Evolutionary conservation across 2,113 vertebrate species (phyloP), one percentile per base, ranked within the genome.

Genomic region (Oreochromis tanganicae): DNA sequence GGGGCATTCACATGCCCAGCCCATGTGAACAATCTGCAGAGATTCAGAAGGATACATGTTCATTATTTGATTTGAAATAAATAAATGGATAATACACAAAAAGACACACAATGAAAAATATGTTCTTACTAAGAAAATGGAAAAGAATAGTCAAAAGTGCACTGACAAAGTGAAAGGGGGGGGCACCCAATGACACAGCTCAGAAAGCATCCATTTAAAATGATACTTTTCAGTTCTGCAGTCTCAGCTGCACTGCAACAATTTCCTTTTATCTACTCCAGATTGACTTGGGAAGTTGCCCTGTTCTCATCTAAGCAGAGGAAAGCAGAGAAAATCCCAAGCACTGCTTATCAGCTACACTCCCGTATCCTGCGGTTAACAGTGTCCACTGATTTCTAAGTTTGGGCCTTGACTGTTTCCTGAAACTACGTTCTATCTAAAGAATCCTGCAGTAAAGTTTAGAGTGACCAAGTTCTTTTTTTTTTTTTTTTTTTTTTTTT

Each of bases 11-110:
- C 97, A 96, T 19, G 97, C 97, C 98, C 98, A 99, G 82, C 98
- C 98, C 97, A 98, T 97, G 93, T 98, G 97, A 89, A 98, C 93
- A 38, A 99, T 96, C 98, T 99, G 96, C 68, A 90, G 93, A 92
- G 92, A 78, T 78, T 48, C 4, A 50, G 43, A 95, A 91, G 41
- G 48, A 73, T 88, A 86, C 52, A 81, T 48, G 29, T 57, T 73
- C 7, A 79, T 4, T 41, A 21, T 46, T 83, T 79, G 9, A 80
- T 21, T 7, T 9, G 24, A 41, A 66, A 27, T 16, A 52, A 6
- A 21, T 9, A 13, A 34, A 83, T 38, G 63, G 5, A 55, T 27
- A 7, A n/a, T 24, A 71, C 66, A 43, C 38, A 27, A 9, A 71
- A 41, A 56, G 9, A 79, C 11, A 71, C 14, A 80, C 24, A 86